These are phyloP conservation scores for Microctenopoma stevenorrisi DNA, from an alignment of 2,797 vertebrate species.

Conservation along the genomic window DNA sequence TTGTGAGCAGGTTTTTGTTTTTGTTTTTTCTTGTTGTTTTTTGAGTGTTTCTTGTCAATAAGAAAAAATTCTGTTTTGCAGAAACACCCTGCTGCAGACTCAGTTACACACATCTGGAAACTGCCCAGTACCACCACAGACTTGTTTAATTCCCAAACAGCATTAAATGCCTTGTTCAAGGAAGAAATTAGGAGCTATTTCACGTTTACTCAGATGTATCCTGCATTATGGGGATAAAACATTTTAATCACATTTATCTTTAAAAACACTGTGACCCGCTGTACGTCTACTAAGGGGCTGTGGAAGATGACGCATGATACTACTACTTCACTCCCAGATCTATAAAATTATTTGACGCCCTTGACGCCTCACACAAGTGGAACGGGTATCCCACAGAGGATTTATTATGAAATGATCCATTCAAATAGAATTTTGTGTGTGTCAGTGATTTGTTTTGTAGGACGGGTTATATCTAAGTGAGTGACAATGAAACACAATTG, in stretches of 20 bases:
- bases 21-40: neutral
- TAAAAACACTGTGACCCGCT: neutral
- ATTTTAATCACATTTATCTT: neutral
- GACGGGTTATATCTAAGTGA: neutral
- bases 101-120: conserved; percentile 27
- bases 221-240: neutral
- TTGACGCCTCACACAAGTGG: neutral
- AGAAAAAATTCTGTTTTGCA: conserved; percentile 5
- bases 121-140: conserved; percentile 15
- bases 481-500: neutral
- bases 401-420: neutral
- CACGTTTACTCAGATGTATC: neutral
- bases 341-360: neutral
- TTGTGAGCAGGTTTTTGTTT: neutral
- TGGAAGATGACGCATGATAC: too few species aligned
- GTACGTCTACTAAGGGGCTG: too few species aligned
- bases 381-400: too few species aligned
- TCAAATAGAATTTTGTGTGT: neutral
- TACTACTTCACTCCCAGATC: conserved; percentile 5
- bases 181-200: neutral
- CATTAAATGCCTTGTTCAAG: conserved; percentile 12
- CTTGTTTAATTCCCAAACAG: neutral
- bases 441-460: neutral
- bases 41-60: conserved; percentile 5
- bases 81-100: conserved; percentile 9